Evolutionary conservation across 1,140 invertebrate species (phyloP), one percentile per base, ranked within the genome.

Genomic region (honey bee (Apis mellifera)): DNA sequence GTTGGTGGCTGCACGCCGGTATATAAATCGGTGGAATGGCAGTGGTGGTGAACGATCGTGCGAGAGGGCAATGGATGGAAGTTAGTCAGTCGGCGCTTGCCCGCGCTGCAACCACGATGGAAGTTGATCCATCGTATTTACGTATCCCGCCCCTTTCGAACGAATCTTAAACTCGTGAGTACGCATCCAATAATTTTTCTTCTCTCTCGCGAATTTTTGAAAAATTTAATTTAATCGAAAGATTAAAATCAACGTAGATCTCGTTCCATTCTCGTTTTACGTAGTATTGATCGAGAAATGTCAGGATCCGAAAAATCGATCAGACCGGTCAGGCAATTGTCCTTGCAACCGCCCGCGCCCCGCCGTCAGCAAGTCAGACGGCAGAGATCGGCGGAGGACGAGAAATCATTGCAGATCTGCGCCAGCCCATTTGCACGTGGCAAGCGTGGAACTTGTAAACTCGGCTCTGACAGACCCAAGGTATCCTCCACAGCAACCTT

Each of bases 331-430:
- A 90, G 93, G 52, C 93, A 94, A 75, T 82, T 91, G 8, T 94
- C 93, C 0, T 83, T 93, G n/a, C 92, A 93, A 62, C 92, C 91
- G 65, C 83, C 89, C 2, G 84, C 72, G 2, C 83, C 87, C 3
- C 88, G 83, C 55, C 87, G 89, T 12, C 90, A 90, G 11, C 91
- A 91, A 12, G 82, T 93, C 4, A 90, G 92, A 26, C 89, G 92
- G 26, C 93, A 94, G 62, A 89, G 90, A 86, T 94, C 94, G 0
- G 90, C 92, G 9, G 94, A 94, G 23, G 91, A 86, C 72, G 90
- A 92, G 3, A 91, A 90, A 48, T 88, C 86, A 7, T 23, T 89
- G n/a, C 83, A 87, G 50, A 84, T 90, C 17, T 86, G 89, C 11
- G 77, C 86, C 9, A 89, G 84, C 48, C 74, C 82, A 1, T 62